These are phyloP conservation scores for Lasius fuliginosus DNA, from an alignment of 2,888 invertebrate genomes.

Conservation along the genomic window DNA sequence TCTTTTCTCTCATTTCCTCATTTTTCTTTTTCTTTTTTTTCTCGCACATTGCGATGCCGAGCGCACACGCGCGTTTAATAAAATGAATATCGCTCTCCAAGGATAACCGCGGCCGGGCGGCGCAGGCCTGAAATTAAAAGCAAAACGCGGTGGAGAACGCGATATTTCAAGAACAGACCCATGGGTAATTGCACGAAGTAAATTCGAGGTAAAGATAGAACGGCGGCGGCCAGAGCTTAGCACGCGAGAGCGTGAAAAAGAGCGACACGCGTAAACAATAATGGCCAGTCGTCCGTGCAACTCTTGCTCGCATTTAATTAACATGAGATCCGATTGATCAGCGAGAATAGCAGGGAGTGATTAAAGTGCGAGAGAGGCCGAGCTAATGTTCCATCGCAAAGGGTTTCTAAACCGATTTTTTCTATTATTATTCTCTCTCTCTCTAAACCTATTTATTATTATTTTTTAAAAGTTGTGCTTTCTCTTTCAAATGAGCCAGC, in stretches of 20 bases:
- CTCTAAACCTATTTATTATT: neutral
- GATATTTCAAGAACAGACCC: constrained; percentile 66
- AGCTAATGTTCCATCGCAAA: neutral
- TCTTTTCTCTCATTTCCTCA: constrained; percentile 26
- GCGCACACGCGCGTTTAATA: constrained; percentile 55
- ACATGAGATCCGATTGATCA: constrained; percentile 45
- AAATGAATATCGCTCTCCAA: constrained; percentile 48
- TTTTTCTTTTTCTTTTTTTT: neutral
- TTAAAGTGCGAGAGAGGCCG: constrained; percentile 18
- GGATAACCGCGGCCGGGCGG: constrained; percentile 56
- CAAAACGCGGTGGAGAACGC: constrained; percentile 61
- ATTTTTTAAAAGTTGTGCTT: neutral
- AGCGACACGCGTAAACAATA: constrained; percentile 62
- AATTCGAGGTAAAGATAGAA: constrained; percentile 64
- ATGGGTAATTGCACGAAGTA: constrained; percentile 70
- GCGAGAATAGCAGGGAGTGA: constrained; percentile 3
- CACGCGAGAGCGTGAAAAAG: constrained; percentile 50
- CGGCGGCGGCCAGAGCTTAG: constrained; percentile 29
- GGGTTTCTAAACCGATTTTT: neutral
- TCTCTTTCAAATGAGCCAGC: neutral
- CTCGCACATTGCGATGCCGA: constrained; percentile 33
- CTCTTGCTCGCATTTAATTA: constrained; percentile 46
- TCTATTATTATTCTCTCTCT: too few species aligned
- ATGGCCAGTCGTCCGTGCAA: constrained; percentile 57
- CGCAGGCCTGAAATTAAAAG: constrained; percentile 66